Evolutionary conservation across 2,113 vertebrate genomes (phyloP).

Genomic region (Amphilophus citrinellus): DNA sequence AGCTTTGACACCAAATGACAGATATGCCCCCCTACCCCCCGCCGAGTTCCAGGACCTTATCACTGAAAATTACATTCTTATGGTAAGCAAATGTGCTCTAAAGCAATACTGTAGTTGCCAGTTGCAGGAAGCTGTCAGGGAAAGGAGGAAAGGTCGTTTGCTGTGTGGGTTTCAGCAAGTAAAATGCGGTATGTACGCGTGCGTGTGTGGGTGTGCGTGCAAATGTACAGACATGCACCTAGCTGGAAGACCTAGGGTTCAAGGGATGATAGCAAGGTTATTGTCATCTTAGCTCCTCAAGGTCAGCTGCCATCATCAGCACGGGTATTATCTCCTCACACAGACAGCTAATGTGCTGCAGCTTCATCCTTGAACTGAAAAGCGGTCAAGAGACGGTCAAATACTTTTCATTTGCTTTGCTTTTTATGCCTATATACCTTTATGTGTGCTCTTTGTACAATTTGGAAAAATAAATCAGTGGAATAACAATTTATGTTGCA

Average conservation of each 20-base stretch:
- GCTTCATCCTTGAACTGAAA: constrained; percentile 58
- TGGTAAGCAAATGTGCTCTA: constrained; percentile 81
- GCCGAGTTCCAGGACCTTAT: constrained; percentile 82
- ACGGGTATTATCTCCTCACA: constrained; percentile 69
- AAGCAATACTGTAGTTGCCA: constrained; percentile 76
- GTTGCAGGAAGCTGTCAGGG: constrained; percentile 75
- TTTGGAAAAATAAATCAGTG: background rate
- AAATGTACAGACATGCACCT: background rate
- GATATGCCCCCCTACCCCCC: constrained; percentile 51
- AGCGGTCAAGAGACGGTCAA: constrained; percentile 38
- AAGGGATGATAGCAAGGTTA: constrained; percentile 66
- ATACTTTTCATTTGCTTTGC: constrained; percentile 25
- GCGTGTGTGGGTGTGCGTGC: background rate
- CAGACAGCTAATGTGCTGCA: constrained; percentile 60
- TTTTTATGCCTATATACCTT: background rate
- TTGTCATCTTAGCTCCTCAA: constrained; percentile 65
- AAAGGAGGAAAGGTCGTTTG: constrained; percentile 69
- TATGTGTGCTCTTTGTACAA: background rate
- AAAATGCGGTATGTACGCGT: constrained; percentile 42
- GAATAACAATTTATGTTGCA: background rate
- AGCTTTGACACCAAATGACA: constrained; percentile 80
- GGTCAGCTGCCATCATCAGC: constrained; percentile 70
- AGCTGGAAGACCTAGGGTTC: constrained; percentile 48
- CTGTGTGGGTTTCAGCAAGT: constrained; percentile 61
- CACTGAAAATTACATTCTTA: constrained; percentile 84